These are phyloP conservation scores for Macrochelys suwanniensis DNA, from an alignment of 2,797 vertebrate genomes.

Conservation along the genomic window DNA sequence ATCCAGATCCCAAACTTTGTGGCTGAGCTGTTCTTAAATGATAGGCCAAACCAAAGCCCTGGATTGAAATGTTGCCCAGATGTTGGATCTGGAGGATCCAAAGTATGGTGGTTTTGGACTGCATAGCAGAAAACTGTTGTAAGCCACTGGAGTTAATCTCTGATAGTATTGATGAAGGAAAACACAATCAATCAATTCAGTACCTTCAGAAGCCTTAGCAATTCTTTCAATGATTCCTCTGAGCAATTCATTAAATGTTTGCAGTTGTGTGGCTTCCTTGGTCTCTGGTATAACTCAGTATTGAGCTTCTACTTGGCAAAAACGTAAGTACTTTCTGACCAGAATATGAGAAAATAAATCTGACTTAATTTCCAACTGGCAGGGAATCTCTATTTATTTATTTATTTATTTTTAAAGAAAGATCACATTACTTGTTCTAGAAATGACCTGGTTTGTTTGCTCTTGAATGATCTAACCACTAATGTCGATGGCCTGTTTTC, in stretches of 20 bases:
- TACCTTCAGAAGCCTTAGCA: not conserved
- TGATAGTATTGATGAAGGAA: not conserved
- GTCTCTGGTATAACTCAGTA: not conserved
- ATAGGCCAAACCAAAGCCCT: not conserved
- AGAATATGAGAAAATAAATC: not conserved
- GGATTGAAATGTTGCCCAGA: not conserved
- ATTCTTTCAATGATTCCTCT: not conserved
- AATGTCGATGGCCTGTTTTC: not conserved
- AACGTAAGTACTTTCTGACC: accelerated
- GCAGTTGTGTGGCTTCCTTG: not conserved
- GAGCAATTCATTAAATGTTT: not conserved
- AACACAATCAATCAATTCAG: not conserved
- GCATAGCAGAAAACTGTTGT: not conserved
- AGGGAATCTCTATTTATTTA: not conserved
- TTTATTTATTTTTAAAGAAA: not conserved
- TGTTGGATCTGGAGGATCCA: too few species aligned
- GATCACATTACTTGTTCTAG: not conserved
- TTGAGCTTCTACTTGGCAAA: not conserved
- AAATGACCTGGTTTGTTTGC: not conserved
- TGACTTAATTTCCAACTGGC: not conserved
- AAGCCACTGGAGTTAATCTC: not conserved
- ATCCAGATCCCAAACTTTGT: not conserved
- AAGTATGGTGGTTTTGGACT: not conserved
- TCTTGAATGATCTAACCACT: not conserved
- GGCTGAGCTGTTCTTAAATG: not conserved